Conservation (phyloP, 2,797 vertebrate genomes). For the Gastrophryne carolinensis region DNA sequence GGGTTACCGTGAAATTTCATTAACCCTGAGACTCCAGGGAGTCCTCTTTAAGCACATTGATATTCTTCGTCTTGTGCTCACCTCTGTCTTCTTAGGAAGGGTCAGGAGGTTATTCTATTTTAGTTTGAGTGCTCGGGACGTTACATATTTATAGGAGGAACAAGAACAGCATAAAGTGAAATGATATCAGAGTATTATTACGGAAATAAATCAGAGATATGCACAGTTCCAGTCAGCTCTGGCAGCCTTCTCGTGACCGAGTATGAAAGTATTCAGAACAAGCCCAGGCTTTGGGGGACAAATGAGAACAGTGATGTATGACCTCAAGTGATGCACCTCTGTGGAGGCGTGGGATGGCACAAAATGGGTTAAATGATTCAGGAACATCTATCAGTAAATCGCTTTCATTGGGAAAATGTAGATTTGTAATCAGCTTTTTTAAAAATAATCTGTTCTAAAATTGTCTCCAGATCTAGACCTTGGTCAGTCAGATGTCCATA, state of each 20-base stretch:
- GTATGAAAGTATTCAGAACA: slow-evolving; percentile 29
- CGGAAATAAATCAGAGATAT: slow-evolving; percentile 51
- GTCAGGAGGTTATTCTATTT: slow-evolving; percentile 51
- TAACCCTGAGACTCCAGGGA: slow-evolving; percentile 16
- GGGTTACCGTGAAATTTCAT: slow-evolving; percentile 18
- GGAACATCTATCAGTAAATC: background rate
- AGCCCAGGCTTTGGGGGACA: slow-evolving; percentile 17
- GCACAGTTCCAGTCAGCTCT: slow-evolving; percentile 47
- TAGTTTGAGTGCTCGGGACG: slow-evolving; percentile 38
- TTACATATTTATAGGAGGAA: slow-evolving; percentile 53
- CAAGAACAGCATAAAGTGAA: slow-evolving; percentile 52
- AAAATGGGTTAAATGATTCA: background rate
- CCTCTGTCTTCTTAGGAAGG: slow-evolving; percentile 44
- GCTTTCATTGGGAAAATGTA: background rate
- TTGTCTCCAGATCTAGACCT: too few relatives aligned
- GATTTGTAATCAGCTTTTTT: too few relatives aligned
- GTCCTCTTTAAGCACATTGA: background rate
- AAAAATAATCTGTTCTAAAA: too few relatives aligned
- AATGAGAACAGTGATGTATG: background rate
- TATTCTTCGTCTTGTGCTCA: slow-evolving; percentile 26
- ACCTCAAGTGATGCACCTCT: background rate
- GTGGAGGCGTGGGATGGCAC: background rate
- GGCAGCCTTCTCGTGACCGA: slow-evolving; percentile 39
- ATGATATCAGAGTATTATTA: slow-evolving; percentile 52
- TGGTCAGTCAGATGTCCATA: too few relatives aligned